Percentiles rank a stretch among this genome's conserved stretches.
Evolutionary conservation across 64 coral and sea anemone species (phyloP).

Genomic region (Montipora sp.): DNA sequence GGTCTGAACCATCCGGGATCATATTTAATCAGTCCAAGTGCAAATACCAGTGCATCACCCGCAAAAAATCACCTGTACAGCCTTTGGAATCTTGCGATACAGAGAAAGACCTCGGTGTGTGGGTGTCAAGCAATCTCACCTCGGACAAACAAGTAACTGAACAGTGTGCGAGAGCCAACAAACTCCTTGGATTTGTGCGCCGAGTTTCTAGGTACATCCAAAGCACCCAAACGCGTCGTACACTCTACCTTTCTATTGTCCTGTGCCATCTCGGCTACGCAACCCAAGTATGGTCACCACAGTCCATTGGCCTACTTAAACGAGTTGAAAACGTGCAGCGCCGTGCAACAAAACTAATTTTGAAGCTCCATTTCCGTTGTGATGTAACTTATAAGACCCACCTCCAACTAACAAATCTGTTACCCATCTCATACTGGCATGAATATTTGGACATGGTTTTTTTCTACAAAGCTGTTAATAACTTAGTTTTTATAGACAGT

Average conservation of each 20-base stretch:
- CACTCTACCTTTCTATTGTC: constrained; percentile 33
- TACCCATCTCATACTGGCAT: too few relatives aligned
- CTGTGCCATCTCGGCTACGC: constrained; percentile 26
- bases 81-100: constrained; percentile 59
- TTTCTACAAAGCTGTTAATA: too few relatives aligned
- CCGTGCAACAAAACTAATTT: constrained; percentile 6
- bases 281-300: constrained; percentile 13
- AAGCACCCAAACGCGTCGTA: constrained; percentile 23
- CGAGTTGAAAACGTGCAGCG: constrained; percentile 2
- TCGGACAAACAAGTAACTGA: constrained; percentile 47
- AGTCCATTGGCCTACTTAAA: constrained; percentile 12
- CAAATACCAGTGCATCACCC: too few relatives aligned
- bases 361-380: too few relatives aligned
- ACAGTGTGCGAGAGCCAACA: constrained; percentile 47
- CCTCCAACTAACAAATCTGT: too few relatives aligned
- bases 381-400: too few relatives aligned
- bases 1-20: too few relatives aligned
- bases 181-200: constrained; percentile 43
- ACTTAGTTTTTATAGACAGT: too few relatives aligned
- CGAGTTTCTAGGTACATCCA: constrained; percentile 30
- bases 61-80: too few relatives aligned
- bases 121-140: constrained; percentile 61
- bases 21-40: too few relatives aligned
- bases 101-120: constrained; percentile 80
- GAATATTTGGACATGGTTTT: too few relatives aligned